Conservation (phyloP, 35 echinoderm and acorn worm species). For the Diadema setosum region DNA sequence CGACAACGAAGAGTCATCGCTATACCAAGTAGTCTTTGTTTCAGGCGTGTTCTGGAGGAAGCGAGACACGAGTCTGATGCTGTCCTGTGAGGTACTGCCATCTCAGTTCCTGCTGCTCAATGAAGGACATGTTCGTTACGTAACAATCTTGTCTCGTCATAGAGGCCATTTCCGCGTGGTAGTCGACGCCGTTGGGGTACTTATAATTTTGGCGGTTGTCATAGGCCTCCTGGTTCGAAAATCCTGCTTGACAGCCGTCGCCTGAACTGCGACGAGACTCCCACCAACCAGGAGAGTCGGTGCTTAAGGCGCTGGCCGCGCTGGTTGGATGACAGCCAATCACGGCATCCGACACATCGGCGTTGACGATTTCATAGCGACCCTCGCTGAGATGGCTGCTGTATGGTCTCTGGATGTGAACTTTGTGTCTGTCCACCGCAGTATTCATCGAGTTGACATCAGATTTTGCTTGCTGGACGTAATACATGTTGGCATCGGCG, state of each 20-base stretch:
- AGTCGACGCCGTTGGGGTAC: not conserved
- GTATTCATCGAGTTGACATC: not conserved
- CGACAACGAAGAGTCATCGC: too few relatives aligned
- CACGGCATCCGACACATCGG: not conserved
- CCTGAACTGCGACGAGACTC: not conserved
- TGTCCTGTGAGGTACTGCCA: not conserved
- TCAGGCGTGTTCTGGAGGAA: not conserved
- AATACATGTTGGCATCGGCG: constrained; percentile 12
- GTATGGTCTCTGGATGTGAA: not conserved
- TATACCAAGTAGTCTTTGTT: too few relatives aligned
- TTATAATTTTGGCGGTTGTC: not conserved
- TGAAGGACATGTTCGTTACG: not conserved
- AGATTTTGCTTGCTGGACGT: not conserved
- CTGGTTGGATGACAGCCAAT: not conserved
- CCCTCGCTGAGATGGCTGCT: not conserved
- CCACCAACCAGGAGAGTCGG: not conserved
- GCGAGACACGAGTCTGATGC: not conserved
- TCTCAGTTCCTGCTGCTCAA: not conserved
- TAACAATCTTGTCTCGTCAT: not conserved
- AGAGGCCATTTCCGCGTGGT: not conserved
- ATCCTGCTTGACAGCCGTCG: not conserved
- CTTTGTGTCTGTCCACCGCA: not conserved
- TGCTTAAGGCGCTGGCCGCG: not conserved
- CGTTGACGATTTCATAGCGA: not conserved
- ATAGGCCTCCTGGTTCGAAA: not conserved